These are phyloP conservation scores for Notodromas monacha DNA, from an alignment of 2,888 invertebrate genomes.

Conservation along the genomic window DNA sequence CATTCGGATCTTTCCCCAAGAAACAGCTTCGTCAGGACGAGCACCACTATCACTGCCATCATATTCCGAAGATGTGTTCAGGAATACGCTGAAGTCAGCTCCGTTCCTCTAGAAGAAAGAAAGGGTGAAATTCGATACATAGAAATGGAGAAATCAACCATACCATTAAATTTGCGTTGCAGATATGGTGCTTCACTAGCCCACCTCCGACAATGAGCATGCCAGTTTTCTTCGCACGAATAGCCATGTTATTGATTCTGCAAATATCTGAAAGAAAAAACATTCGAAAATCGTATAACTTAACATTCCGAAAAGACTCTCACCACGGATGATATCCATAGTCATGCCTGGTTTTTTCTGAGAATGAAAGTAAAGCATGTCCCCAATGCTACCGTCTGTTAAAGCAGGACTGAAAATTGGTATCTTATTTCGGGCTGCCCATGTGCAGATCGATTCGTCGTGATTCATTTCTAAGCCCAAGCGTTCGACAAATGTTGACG, in stretches of 20 bases:
- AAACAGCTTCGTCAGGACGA: constrained; percentile 84
- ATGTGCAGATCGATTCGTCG: constrained; percentile 71
- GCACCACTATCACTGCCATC: constrained; percentile 96
- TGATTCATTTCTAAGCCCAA: constrained; percentile 69
- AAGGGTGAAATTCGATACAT: constrained; percentile 2
- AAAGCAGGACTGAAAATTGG: constrained; percentile 90
- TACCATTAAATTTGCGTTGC: constrained; percentile 95
- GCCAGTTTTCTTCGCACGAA: constrained; percentile 67
- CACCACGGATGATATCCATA: constrained; percentile 60
- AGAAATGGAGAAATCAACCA: no score
- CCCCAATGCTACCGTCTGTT: constrained; percentile 86
- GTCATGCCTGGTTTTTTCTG: constrained; percentile 66
- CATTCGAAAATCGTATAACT: background rate
- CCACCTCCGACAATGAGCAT: constrained; percentile 90
- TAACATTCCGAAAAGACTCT: constrained; percentile 5
- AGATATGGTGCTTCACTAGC: constrained; percentile 91
- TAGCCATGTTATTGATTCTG: constrained; percentile 66
- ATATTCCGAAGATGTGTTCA: constrained; percentile 81
- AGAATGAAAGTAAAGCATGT: constrained; percentile 97
- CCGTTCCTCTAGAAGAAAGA: constrained; percentile 43
- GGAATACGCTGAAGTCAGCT: constrained; percentile 69
- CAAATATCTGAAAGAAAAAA: constrained; percentile 39
- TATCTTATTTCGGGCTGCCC: constrained; percentile 83
- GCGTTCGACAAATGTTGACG: constrained; percentile 46
- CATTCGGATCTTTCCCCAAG: constrained; percentile 87